phyloP scores from a whole-genome alignment of 2,888 invertebrate genomes.

The Erebia aethiops region DNA sequence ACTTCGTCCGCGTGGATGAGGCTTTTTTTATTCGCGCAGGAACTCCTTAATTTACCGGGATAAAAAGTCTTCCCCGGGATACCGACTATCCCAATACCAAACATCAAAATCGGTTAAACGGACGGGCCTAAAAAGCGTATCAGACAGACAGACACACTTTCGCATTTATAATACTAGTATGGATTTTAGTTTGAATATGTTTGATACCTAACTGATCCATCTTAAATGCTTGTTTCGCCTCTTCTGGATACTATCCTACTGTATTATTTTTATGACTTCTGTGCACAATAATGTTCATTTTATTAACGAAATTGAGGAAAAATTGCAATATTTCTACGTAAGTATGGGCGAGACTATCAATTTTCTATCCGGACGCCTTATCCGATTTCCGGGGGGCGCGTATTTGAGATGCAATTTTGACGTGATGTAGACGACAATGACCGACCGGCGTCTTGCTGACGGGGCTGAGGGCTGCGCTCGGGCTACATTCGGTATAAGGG shows the following conservation, averaged over 20 bases:
- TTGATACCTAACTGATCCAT: no score
- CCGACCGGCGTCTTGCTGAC: constrained; percentile 46
- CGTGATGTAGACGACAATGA: constrained; percentile 45
- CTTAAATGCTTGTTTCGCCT: no score
- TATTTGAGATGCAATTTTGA: constrained; percentile 46
- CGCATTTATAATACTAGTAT: no score
- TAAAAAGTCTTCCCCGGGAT: no score
- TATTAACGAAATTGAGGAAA: background rate
- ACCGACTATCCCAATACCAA: no score
- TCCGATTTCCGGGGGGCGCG: constrained; percentile 42
- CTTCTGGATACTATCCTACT: background rate
- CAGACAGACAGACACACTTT: no score
- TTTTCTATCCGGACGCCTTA: constrained; percentile 39
- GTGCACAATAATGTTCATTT: background rate
- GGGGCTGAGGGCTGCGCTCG: constrained; percentile 37
- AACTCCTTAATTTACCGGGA: no score
- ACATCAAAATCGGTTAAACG: no score
- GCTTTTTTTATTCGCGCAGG: no score
- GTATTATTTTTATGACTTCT: background rate
- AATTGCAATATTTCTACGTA: constrained; percentile 15
- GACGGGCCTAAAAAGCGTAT: no score
- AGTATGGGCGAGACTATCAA: constrained; percentile 32
- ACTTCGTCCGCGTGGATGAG: no score
- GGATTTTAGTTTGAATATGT: no score
- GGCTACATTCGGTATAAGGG: constrained; percentile 19